Base-by-base conservation (phyloP, 1,140 invertebrate genomes). In the Heliconius hermathena region DNA sequence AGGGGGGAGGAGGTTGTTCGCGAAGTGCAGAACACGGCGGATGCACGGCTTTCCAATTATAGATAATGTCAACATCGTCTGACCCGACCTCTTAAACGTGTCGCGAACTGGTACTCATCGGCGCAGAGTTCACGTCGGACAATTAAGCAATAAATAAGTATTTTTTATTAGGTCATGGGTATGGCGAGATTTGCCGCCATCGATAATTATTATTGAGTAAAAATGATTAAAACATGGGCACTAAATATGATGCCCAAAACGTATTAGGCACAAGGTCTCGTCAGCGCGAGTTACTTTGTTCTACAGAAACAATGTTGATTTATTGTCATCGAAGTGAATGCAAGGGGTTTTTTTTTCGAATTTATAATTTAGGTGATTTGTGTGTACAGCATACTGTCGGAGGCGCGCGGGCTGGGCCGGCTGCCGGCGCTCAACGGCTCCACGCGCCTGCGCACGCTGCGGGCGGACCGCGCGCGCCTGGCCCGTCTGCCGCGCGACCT, bases 381-480 rank as follows among this genome's bases (percentile, higher is more conserved):
- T 82, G 36, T 80, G 87, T 87, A n/a, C 88, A 99, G 98, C 73
- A 97, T 98, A 74, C 89, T 99, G 46, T 98, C 98, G 16, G 98
- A 99, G 91, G 96, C 97, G n/a, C 95, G 96, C 76, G 96, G 97
- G 77, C 94, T 99, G 85, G 96, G 95, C 73, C 95, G 96, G 71
- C 98, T 99, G 94, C 98, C 98, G 1, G 96, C 97, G 90, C 95
- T 99, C 71, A 97, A 97, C 85, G 98, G 97, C 36, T 97, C 97
- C 1, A 89, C 88, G 77, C 96, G 97, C 1, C 95, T 99, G 87
- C 97, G 98, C 89, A 96, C 97, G 71, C 95, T 99, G 73, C 96
- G 97, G 82, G 93, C 98, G 73, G 98, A 99, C 95, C 96, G 98
- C 78, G 97, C 98, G 1, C 96, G 96, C 60, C 95, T 99, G 26